These are phyloP conservation scores for Anthoscopus minutus DNA, from an alignment of 2,113 vertebrate genomes.

Conservation along the genomic window DNA sequence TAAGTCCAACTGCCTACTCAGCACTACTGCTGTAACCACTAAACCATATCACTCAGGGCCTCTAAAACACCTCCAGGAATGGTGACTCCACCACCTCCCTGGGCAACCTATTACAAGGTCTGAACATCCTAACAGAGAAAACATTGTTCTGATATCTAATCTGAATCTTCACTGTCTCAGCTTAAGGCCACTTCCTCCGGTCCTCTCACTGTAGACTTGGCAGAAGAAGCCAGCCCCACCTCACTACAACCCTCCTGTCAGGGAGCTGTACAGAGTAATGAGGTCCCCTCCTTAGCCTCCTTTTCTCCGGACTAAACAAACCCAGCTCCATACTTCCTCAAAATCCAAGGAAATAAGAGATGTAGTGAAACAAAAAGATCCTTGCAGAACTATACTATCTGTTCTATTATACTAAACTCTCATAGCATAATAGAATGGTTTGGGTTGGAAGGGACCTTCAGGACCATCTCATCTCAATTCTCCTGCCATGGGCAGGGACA, in stretches of 20 bases:
- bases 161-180: neutral
- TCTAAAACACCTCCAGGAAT: neutral
- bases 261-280: neutral
- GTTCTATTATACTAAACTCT: neutral
- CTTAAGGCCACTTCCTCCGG: neutral
- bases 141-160: neutral
- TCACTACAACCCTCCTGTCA: neutral
- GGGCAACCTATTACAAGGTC: neutral
- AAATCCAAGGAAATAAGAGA: neutral
- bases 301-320: neutral
- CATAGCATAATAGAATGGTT: neutral
- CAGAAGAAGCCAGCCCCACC: neutral
- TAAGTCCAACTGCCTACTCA: neutral
- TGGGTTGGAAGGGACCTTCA: neutral
- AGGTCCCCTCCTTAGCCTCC: too few relatives aligned
- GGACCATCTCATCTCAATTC: neutral
- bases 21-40: neutral
- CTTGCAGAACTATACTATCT: neutral
- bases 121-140: neutral
- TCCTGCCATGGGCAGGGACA: neutral
- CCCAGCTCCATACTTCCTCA: neutral
- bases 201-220: neutral
- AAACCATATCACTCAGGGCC: neutral
- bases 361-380: neutral
- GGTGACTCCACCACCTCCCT: neutral